A percentile compares a stretch with the other conserved stretches of the same genome.
phyloP scores from a whole-genome alignment of 1,140 invertebrate genomes.

The Leptonema lineaticorne region DNA sequence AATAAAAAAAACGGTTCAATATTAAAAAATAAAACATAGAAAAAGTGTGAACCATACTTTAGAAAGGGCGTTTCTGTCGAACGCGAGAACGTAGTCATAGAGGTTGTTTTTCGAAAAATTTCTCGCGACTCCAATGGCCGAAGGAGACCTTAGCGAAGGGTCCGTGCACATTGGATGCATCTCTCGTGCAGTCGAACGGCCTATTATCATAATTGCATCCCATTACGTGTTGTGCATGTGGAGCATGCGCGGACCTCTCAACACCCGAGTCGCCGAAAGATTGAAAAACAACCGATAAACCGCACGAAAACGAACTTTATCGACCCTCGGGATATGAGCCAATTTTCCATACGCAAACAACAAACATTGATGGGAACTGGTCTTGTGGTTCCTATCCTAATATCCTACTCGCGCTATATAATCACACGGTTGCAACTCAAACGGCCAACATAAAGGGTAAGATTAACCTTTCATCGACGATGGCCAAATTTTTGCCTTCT shows the following conservation, averaged over 20 bases:
- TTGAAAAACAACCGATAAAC: background rate
- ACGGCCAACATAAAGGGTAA: conserved; percentile 23
- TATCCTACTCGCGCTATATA: conserved; percentile 22
- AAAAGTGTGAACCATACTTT: background rate
- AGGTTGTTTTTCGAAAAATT: background rate
- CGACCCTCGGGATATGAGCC: background rate
- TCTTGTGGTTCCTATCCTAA: background rate
- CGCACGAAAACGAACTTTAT: background rate
- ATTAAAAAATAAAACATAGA: background rate
- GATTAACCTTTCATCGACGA: conserved; percentile 32
- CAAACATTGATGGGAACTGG: background rate
- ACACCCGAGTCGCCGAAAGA: background rate
- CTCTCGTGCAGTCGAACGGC: conserved; percentile 9
- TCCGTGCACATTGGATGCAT: conserved; percentile 10
- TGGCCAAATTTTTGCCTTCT: conserved; percentile 23
- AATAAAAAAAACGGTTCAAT: background rate
- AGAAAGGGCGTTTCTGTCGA: conserved; percentile 2
- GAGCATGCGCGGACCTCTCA: conserved; percentile 20
- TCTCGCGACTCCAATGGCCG: conserved; percentile 4
- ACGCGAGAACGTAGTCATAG: conserved; percentile 24
- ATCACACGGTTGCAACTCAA: conserved; percentile 38
- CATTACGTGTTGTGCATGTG: conserved; percentile 31
- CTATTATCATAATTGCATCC: conserved; percentile 44
- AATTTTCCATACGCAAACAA: background rate
- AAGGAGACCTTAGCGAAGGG: conserved; percentile 5